Percentiles rank a stretch among this genome's conserved stretches.
phyloP scores from a whole-genome alignment of 23 tunicate species.

The Corella eumyota region DNA sequence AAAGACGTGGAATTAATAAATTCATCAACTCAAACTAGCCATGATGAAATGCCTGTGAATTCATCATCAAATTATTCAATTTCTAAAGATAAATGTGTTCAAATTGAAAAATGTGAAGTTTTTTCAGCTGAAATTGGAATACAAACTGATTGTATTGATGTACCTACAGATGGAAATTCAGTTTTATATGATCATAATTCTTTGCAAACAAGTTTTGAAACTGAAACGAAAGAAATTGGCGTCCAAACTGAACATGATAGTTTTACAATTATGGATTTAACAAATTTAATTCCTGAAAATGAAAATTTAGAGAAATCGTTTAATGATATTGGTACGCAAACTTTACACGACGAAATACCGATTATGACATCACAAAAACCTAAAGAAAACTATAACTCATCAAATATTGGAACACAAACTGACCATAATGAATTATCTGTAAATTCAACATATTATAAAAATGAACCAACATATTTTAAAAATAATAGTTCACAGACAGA shows the following conservation, averaged over 20 bases:
- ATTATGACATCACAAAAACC: neutral
- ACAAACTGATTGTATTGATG: constrained; percentile 12
- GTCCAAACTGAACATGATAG: neutral
- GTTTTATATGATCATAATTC: neutral
- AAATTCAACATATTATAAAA: too few species aligned
- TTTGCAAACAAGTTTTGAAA: neutral
- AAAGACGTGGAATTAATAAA: neutral
- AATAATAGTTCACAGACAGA: too few species aligned
- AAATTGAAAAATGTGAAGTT: too few species aligned
- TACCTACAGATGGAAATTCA: neutral
- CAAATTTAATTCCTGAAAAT: neutral
- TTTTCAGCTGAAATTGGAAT: neutral
- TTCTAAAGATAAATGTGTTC: too few species aligned
- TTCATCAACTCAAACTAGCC: constrained; percentile 31
- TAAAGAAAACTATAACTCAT: neutral
- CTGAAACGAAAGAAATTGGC: too few species aligned
- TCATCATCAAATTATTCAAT: too few species aligned
- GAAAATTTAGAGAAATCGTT: neutral
- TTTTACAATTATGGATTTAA: neutral
- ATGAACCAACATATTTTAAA: too few species aligned
- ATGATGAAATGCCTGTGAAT: constrained; percentile 8
- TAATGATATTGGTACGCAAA: constrained; percentile 1
- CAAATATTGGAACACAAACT: constrained; percentile 5
- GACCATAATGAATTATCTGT: constrained; percentile 3
- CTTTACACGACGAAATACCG: constrained; percentile 9